These are phyloP conservation scores for Zaprionus gabonicus DNA, from an alignment of 1,140 invertebrate genomes.

Conservation along the genomic window DNA sequence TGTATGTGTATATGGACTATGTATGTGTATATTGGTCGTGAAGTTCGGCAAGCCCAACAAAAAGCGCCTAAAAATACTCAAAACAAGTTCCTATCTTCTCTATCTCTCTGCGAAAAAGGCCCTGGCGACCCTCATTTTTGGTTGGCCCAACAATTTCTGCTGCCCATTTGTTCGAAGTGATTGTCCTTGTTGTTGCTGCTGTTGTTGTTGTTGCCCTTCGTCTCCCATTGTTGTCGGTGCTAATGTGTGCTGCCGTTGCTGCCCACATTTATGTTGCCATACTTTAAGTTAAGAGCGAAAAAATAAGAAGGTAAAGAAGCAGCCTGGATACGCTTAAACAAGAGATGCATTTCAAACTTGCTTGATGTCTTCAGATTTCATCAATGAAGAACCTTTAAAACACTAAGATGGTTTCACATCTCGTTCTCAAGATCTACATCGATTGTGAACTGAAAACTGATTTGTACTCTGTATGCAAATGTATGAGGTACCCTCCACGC, in stretches of 20 bases:
- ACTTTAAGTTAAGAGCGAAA: slow-evolving; percentile 75
- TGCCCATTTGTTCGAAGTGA: slow-evolving; percentile 46
- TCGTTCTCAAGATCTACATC: not conserved
- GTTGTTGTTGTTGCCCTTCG: slow-evolving; percentile 51
- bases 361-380: too few species aligned
- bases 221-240: slow-evolving; percentile 55
- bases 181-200: slow-evolving; percentile 52
- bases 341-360: not conserved
- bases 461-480: not conserved
- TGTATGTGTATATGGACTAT: slow-evolving; percentile 1
- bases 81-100: slow-evolving; percentile 66
- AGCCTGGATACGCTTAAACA: not conserved
- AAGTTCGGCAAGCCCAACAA: slow-evolving; percentile 54
- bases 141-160: slow-evolving; percentile 62
- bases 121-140: slow-evolving; percentile 72
- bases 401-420: too few species aligned
- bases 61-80: slow-evolving; percentile 78
- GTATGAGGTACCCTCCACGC: not conserved
- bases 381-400: too few species aligned
- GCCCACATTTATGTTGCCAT: slow-evolving; percentile 81
- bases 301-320: slow-evolving; percentile 22
- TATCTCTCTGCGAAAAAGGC: slow-evolving; percentile 14
- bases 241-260: slow-evolving; percentile 39
- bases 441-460: not conserved
- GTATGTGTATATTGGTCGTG: slow-evolving; percentile 6